Evolutionary conservation across 2,113 vertebrate species (phyloP), one percentile per base, ranked within the genome.

Genomic region (Lates calcarifer): DNA sequence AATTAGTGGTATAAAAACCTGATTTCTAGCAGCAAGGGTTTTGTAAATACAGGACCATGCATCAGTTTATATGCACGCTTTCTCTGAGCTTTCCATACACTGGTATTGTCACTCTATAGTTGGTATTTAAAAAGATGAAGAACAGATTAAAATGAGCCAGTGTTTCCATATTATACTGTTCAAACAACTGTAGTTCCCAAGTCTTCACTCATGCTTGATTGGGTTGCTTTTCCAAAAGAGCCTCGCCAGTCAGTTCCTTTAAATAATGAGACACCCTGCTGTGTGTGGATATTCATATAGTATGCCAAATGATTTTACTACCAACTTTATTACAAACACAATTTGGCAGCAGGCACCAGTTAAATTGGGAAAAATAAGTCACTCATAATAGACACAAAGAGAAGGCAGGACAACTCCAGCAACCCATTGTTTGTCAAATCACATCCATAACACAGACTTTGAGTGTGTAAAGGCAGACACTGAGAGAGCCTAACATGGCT

Each of bases 211-310:
- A 12, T 6, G 20, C 60, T 60, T 56, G 39, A 56, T 47, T 47
- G 14, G 28, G 39, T 51, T 51, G 57, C 65, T 77, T 81, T 51
- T 53, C 22, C 33, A 78, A 71, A 71, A 35, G 17, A n/a, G n/a
- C n/a, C n/a, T n/a, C 80, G 37, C 15, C 60, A 56, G 37, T 77
- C 61, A 62, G 4, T 35, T 55, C 35, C 41, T 71, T 56, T 71
- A 75, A 74, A 82, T 71, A 80, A 74, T 26, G 2, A 70, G 83
- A 24, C 56, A 8, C 49, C 66, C 41, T 55, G 37, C 72, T 78
- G 41, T 64, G 49, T 68, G 70, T 70, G 14, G 64, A 58, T 51
- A 79, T 53, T 81, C 60, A 58, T 53, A 58, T 33, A 31, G 4
- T 41, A 73, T 8, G 3, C 62, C 7, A 31, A 75, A 62, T 74